A percentile compares a stretch with the other conserved stretches of the same genome.
Conservation (phyloP, 1,140 invertebrate species). For the Onthophagus taurus region DNA sequence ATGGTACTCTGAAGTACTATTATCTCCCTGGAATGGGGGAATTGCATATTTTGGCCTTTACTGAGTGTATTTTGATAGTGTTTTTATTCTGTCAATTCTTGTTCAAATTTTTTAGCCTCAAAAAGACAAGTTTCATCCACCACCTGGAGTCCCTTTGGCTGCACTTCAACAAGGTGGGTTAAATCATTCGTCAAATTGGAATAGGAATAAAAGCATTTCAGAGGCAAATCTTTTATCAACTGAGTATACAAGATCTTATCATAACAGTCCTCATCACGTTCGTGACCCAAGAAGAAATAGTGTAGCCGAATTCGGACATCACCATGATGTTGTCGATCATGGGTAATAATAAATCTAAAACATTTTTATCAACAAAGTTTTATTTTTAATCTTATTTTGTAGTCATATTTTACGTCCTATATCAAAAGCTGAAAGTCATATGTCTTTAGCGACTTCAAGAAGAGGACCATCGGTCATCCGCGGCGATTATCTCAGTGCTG, state of each 20-base stretch:
- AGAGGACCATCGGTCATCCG: constrained; percentile 42
- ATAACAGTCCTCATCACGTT: constrained; percentile 28
- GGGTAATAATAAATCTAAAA: constrained; percentile 24
- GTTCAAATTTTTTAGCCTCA: no score
- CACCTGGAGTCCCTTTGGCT: constrained; percentile 42
- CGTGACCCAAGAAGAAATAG: constrained; percentile 49
- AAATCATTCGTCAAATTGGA: constrained; percentile 42
- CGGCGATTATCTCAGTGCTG: constrained; percentile 41
- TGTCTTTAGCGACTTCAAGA: constrained; percentile 42
- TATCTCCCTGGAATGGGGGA: no score
- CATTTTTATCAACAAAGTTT: constrained; percentile 7
- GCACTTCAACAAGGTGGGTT: constrained; percentile 49
- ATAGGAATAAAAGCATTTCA: constrained; percentile 54
- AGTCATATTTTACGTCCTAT: constrained; percentile 44
- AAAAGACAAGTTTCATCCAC: neutral
- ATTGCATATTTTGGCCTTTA: no score
- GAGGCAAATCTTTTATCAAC: constrained; percentile 65
- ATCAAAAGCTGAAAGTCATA: constrained; percentile 48
- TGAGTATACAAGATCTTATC: constrained; percentile 36
- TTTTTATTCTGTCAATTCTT: no score
- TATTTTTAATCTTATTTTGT: constrained; percentile 12
- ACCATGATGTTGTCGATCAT: constrained; percentile 41
- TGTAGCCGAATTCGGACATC: constrained; percentile 51
- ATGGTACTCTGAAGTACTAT: no score
- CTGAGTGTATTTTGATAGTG: no score